A percentile compares a stretch with the other conserved stretches of the same genome.
Conservation (phyloP, 2,113 vertebrate genomes). For the Lycaon pictus region DNA sequence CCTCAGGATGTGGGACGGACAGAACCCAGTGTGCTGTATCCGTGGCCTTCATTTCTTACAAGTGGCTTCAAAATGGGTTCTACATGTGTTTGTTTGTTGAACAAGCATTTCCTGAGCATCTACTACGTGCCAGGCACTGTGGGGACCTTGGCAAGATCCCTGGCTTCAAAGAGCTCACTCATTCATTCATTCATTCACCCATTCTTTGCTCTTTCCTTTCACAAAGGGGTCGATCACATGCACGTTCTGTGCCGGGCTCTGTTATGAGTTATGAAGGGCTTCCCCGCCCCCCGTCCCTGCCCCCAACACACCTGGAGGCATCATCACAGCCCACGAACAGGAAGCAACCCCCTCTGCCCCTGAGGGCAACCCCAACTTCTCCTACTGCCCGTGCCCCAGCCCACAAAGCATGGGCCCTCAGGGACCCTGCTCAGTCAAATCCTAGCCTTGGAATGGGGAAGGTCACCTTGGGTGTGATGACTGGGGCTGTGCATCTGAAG, state of each 20-base stretch:
- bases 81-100: rapidly evolving
- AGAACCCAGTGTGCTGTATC: rapidly evolving
- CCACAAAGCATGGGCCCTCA: neutral
- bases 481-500: rapidly evolving
- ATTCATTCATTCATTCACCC: neutral
- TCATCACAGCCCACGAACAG: neutral
- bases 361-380: neutral
- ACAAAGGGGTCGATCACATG: rapidly evolving
- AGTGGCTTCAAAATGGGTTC: rapidly evolving
- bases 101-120: neutral
- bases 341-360: neutral
- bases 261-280: neutral
- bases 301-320: neutral
- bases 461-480: rapidly evolving
- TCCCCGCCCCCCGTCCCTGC: too few species aligned
- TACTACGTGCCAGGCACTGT: neutral
- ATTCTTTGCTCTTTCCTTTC: too few species aligned
- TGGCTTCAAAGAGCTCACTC: neutral
- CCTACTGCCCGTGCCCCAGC: neutral
- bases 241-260: neutral
- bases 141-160: too few species aligned
- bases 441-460: neutral
- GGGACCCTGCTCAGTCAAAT: neutral
- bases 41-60: neutral
- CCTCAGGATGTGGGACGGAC: rapidly evolving